These are phyloP conservation scores for Physocephala rufipes DNA, from an alignment of 2,888 invertebrate genomes.

Conservation along the genomic window DNA sequence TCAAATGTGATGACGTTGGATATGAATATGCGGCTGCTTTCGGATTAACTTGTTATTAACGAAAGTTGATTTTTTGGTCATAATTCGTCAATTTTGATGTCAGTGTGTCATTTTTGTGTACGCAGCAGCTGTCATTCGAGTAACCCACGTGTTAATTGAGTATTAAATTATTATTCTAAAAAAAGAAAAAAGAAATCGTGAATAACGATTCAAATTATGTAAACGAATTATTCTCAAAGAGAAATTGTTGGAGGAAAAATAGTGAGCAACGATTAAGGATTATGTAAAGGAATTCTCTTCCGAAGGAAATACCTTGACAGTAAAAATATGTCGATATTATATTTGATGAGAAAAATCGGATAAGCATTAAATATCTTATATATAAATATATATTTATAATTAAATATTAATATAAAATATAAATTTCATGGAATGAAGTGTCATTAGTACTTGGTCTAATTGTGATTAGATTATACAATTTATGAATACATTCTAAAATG, in stretches of 20 bases:
- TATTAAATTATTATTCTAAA: slow-evolving; percentile 3
- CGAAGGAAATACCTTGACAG: neutral
- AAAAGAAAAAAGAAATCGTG: slow-evolving; percentile 3
- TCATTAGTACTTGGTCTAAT: neutral
- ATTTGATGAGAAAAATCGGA: too few species aligned
- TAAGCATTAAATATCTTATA: neutral
- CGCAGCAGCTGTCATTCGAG: neutral
- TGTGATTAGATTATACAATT: too few species aligned
- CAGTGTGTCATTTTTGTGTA: neutral
- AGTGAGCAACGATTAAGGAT: too few species aligned
- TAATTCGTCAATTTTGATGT: slow-evolving; percentile 11
- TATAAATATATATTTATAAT: neutral
- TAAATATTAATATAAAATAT: neutral
- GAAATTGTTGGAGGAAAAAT: neutral
- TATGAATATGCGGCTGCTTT: slow-evolving; percentile 34
- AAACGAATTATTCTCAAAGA: neutral
- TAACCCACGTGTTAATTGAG: slow-evolving; percentile 8
- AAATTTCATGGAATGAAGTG: neutral
- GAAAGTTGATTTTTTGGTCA: slow-evolving; percentile 22
- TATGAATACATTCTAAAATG: too few species aligned
- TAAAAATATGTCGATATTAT: neutral
- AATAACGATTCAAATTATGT: slow-evolving; percentile 9
- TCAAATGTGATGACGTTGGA: slow-evolving; percentile 47
- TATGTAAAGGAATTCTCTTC: too few species aligned
- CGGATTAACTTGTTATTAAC: slow-evolving; percentile 10